Conservation (phyloP, 2,888 invertebrate genomes). For the Dugesia japonica region DNA sequence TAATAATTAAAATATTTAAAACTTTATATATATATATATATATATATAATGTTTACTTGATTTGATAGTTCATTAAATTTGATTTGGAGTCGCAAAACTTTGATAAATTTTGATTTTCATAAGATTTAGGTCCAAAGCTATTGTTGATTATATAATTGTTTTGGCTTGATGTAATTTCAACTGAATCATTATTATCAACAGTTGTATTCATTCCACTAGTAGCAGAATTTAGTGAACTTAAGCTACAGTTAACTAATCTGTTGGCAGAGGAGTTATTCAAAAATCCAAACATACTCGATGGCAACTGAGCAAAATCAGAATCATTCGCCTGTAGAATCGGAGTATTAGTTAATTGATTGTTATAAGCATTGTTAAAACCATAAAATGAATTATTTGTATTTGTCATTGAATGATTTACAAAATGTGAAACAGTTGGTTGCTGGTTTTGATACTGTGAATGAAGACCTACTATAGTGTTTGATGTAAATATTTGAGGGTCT, state of each 20-base stretch:
- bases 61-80: background rate
- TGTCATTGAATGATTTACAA: background rate
- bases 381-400: background rate
- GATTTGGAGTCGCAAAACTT: background rate
- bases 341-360: background rate
- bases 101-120: background rate
- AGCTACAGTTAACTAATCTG: background rate
- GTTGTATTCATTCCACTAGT: background rate
- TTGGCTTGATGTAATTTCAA: background rate
- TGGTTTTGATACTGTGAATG: background rate
- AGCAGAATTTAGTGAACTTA: background rate
- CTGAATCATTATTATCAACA: background rate
- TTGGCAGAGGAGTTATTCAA: background rate
- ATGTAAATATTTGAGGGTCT: background rate
- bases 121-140: background rate
- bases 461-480: background rate
- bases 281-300: constrained; percentile 7
- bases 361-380: background rate
- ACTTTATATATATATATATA: too few species aligned
- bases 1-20: background rate
- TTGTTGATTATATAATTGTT: background rate
- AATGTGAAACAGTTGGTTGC: background rate
- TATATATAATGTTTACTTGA: too few species aligned
- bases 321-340: background rate
- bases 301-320: constrained; percentile 1